Evolutionary conservation across 2,797 vertebrate genomes (phyloP).

Genomic region (Smutsia gigantea): DNA sequence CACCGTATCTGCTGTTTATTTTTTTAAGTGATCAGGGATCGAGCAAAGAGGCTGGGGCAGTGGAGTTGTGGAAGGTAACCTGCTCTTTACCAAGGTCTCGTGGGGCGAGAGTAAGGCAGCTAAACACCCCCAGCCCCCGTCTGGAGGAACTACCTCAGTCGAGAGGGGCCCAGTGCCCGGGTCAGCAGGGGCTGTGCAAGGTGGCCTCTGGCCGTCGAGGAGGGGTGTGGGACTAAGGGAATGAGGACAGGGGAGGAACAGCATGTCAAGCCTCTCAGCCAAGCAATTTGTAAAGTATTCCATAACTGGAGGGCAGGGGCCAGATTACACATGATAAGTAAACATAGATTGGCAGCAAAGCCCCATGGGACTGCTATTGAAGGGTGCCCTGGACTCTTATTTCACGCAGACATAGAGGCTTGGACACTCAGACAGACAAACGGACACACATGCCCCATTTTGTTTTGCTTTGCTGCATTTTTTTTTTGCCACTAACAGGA

Average conservation of each 20-base stretch:
- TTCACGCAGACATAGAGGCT: neutral
- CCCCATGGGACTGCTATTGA: no score
- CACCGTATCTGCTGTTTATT: neutral
- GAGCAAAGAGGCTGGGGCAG: neutral
- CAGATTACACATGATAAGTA: neutral
- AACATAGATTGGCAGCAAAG: neutral
- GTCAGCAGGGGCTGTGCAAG: neutral
- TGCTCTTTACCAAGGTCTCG: neutral
- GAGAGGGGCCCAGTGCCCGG: accelerated
- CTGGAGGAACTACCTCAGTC: neutral
- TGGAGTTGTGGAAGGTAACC: no score
- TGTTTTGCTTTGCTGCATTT: neutral
- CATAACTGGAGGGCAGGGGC: neutral
- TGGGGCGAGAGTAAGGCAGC: neutral
- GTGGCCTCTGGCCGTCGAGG: neutral
- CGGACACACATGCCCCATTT: neutral
- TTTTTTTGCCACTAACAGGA: neutral
- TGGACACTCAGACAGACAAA: neutral
- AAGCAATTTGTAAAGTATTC: neutral
- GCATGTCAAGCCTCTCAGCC: neutral
- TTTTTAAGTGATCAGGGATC: neutral
- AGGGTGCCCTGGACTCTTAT: neutral
- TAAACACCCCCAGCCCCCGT: neutral
- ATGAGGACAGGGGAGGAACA: neutral
- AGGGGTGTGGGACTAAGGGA: accelerated